Evolutionary conservation across 2,888 invertebrate species (phyloP).

Genomic region (Sinelater perroti): DNA sequence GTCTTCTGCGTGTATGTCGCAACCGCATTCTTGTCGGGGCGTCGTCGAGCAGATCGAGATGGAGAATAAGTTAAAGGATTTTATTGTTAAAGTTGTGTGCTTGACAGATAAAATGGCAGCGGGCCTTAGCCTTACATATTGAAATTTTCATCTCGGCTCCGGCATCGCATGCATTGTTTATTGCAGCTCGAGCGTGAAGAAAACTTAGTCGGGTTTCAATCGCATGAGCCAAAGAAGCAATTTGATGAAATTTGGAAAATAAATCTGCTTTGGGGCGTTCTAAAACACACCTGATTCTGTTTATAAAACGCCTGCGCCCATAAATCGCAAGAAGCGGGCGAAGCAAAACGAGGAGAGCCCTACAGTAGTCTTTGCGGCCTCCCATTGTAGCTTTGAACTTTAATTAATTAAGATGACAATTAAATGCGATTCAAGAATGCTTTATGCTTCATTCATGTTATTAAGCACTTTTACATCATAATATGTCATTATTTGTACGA

Average conservation of each 20-base stretch:
- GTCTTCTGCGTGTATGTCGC: conserved; percentile 42
- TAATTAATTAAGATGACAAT: too few species aligned
- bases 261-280: conserved; percentile 7
- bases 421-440: too few species aligned
- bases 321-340: too few species aligned
- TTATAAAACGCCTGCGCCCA: neutral
- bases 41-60: conserved; percentile 18
- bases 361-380: too few species aligned
- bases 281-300: conserved; percentile 2
- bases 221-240: conserved; percentile 6
- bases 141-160: conserved; percentile 29
- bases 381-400: too few species aligned
- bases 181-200: conserved; percentile 26
- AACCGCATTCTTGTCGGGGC: conserved; percentile 41
- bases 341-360: too few species aligned
- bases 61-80: conserved; percentile 34
- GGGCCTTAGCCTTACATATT: conserved; percentile 30
- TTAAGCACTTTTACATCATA: too few species aligned
- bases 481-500: too few species aligned
- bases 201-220: conserved; percentile 14
- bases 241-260: conserved; percentile 11
- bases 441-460: too few species aligned
- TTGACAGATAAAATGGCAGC: conserved; percentile 32
- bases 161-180: conserved; percentile 26
- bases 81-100: conserved; percentile 34